Evolutionary conservation across 2,113 vertebrate genomes (phyloP), one percentile per base, ranked within the genome.

Genomic region (Toxotes chatareus): DNA sequence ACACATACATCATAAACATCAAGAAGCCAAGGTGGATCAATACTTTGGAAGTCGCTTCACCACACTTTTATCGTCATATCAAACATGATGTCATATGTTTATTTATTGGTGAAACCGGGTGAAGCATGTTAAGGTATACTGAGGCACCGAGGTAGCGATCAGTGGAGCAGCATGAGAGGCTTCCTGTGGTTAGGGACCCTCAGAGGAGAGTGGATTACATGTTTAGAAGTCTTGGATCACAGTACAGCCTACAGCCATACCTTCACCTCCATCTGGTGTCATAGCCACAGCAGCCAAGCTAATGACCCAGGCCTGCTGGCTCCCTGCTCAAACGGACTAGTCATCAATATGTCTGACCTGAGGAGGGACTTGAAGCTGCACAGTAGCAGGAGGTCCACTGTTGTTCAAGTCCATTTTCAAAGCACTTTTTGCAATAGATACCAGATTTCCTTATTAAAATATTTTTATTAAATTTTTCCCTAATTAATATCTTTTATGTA

Each of bases 171-270:
- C 83, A 76, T 80, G 84, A 82, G 85, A 60, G 89, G 82, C 85
- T 88, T 91, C 91, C 86, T 88, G 91, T 73, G 87, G 92, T 91
- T 82, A 77, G 87, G 70, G 90, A 91, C 68, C 81, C 84, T 91
- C 91, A 62, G 79, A 91, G 84, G 86, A 84, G 83, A 85, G 74
- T 82, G 79, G 86, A 85, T 91, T 87, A 88, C 77, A 80, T 86
- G 86, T 91, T 90, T 83, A 89, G 89, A 92, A 83, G 92, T 84
- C 85, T 80, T 63, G 88, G 88, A 93, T 93, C 91, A 92, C 86
- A 93, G 88, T 36, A 56, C 79, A 87, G 88, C 92, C 88, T 86
- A 83, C 72, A 91, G 92, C 84, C 84, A 89, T 81, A 76, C 80
- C 81, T 82, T 68, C 86, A 68, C 73, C 80, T 92, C 86, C 88